Evolutionary conservation across 2,888 invertebrate genomes (phyloP).

Genomic region (Ophioninae sp.): DNA sequence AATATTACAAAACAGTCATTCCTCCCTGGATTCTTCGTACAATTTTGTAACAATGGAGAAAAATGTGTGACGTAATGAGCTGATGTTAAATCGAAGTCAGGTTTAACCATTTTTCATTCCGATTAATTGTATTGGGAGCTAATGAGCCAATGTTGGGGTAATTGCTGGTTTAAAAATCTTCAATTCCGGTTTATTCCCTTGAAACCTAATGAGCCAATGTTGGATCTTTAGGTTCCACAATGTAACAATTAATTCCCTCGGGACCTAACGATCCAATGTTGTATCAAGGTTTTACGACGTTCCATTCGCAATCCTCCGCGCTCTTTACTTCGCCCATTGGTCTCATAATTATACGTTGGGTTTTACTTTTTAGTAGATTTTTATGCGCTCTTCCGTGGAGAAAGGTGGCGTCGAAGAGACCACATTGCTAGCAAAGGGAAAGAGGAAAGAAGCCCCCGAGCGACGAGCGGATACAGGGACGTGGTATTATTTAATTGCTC

Average conservation of each 20-base stretch:
- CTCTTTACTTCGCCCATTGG: too few species aligned
- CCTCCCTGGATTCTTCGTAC: background rate
- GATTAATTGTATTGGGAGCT: too few species aligned
- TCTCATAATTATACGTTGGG: background rate
- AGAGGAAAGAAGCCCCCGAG: conserved; percentile 33
- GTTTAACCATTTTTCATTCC: too few species aligned
- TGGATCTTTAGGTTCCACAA: too few species aligned
- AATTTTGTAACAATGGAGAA: background rate
- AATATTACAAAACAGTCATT: background rate
- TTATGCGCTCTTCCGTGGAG: conserved; percentile 14
- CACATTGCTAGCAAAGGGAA: background rate
- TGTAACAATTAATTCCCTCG: background rate
- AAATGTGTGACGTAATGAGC: too few species aligned
- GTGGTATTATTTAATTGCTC: conserved; percentile 79
- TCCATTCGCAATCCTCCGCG: too few species aligned
- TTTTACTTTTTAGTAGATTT: conserved; percentile 21
- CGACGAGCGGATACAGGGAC: conserved; percentile 66
- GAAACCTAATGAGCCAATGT: too few species aligned
- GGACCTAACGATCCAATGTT: background rate
- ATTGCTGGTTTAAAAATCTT: too few species aligned
- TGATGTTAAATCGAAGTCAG: too few species aligned
- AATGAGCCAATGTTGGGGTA: too few species aligned
- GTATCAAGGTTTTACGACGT: background rate
- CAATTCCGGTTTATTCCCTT: too few species aligned
- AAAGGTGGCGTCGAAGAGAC: conserved; percentile 7